Percentiles rank a stretch among this genome's conserved stretches.
Evolutionary conservation across 2,113 vertebrate species (phyloP).

Genomic region (Tricholaema leucomelas): DNA sequence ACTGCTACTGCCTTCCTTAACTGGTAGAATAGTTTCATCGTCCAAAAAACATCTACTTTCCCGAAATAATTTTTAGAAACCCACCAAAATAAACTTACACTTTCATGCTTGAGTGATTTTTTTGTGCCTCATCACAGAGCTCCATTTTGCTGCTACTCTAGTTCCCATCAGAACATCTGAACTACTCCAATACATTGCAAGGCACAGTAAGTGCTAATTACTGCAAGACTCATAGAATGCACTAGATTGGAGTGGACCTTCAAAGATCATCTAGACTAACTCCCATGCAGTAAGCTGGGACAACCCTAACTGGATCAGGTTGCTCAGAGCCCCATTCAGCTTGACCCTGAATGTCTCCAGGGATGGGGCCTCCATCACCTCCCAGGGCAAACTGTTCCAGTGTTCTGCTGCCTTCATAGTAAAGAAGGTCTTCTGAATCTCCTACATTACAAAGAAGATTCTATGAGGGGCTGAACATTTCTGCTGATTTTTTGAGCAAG

Average conservation of each 20-base stretch:
- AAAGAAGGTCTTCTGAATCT: too few relatives aligned
- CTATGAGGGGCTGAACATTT: neutral
- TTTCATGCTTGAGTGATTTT: neutral
- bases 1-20: neutral
- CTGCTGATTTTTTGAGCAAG: neutral
- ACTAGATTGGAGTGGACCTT: too few relatives aligned
- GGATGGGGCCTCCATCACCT: too few relatives aligned
- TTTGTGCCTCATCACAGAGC: neutral
- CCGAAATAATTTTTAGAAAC: neutral
- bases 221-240: neutral
- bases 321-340: too few relatives aligned
- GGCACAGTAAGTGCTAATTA: neutral
- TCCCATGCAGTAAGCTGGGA: too few relatives aligned
- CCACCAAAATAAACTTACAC: neutral
- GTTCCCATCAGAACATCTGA: neutral
- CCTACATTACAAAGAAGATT: too few relatives aligned
- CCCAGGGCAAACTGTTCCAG: too few relatives aligned
- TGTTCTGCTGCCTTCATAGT: too few relatives aligned
- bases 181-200: neutral
- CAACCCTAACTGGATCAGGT: too few relatives aligned
- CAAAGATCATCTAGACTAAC: too few relatives aligned
- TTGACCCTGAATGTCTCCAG: too few relatives aligned
- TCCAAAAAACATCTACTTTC: neutral
- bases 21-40: neutral
- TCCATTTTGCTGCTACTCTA: neutral